phyloP scores from a whole-genome alignment of 1,140 invertebrate species.

The Odontomachus brunneus region DNA sequence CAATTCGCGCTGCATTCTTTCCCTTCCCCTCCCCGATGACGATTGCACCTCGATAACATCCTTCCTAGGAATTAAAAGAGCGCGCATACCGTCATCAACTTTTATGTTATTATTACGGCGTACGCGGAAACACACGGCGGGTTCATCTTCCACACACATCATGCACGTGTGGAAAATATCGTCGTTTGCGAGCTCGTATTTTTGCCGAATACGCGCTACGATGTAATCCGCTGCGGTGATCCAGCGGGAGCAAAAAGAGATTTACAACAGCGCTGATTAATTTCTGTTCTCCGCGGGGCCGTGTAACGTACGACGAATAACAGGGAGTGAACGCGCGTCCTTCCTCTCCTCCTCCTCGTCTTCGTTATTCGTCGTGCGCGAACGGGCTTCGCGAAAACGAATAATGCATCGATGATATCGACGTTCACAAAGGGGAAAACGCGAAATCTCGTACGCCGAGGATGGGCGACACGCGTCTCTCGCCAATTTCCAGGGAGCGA shows the following conservation, averaged over 20 bases:
- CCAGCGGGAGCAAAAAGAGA: conserved; percentile 15
- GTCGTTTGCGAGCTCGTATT: conserved; percentile 13
- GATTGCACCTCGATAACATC: too few species aligned
- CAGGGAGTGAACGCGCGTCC: not conserved
- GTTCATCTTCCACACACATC: conserved; percentile 9
- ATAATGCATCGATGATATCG: conserved; percentile 37
- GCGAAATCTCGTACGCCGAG: conserved; percentile 9
- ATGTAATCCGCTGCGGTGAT: conserved; percentile 25
- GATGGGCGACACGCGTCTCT: not conserved
- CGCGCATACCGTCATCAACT: not conserved
- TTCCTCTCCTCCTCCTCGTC: not conserved
- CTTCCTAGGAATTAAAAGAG: too few species aligned
- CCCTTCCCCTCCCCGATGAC: too few species aligned
- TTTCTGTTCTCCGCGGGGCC: conserved; percentile 11
- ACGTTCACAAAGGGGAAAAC: conserved; percentile 1
- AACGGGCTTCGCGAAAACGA: not conserved
- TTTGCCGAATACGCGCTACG: conserved; percentile 8
- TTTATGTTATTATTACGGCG: conserved; percentile 1
- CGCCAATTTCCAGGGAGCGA: conserved; percentile 1
- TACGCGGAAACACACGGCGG: not conserved
- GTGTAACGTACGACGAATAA: conserved; percentile 40
- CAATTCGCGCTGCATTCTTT: too few species aligned
- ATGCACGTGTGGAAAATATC: conserved; percentile 22
- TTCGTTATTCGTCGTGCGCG: not conserved
- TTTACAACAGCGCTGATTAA: conserved; percentile 48